Conservation (phyloP, 2,113 vertebrate species). For the Periophthalmus modestus region DNA sequence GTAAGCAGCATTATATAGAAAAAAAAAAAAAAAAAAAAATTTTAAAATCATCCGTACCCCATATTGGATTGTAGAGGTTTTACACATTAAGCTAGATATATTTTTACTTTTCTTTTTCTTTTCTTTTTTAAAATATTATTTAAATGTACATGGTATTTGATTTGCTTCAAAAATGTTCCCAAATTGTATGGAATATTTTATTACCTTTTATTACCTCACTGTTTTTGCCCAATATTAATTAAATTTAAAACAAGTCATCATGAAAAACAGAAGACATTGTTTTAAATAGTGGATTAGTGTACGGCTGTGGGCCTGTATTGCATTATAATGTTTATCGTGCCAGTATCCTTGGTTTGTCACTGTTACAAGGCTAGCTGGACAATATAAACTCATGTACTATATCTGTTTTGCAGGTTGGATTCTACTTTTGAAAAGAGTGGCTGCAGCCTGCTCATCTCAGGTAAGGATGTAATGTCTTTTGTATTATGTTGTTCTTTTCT, state of each 20-base stretch:
- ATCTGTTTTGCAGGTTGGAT: constrained; percentile 43
- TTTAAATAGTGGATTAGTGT: too few species aligned
- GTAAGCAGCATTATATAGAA: background rate
- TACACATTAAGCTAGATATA: background rate
- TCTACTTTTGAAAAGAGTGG: constrained; percentile 8
- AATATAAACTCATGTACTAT: background rate
- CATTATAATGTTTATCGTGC: background rate
- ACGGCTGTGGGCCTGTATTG: background rate
- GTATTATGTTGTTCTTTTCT: background rate
- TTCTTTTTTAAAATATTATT: too few species aligned
- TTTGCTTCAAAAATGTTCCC: too few species aligned
- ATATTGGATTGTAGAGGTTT: background rate
- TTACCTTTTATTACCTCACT: too few species aligned
- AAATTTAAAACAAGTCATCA: too few species aligned
- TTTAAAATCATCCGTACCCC: background rate
- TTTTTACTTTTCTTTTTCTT: too few species aligned
- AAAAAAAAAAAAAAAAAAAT: background rate
- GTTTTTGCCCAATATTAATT: too few species aligned
- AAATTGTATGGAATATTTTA: too few species aligned
- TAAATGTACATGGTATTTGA: too few species aligned
- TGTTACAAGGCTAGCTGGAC: background rate
- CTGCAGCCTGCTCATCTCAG: constrained; percentile 21
- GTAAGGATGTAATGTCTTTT: constrained; percentile 15
- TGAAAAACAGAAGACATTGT: too few species aligned
- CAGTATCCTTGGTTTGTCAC: background rate